Base-by-base conservation (phyloP, 2,888 invertebrate genomes). In the Tigriopus californicus region DNA sequence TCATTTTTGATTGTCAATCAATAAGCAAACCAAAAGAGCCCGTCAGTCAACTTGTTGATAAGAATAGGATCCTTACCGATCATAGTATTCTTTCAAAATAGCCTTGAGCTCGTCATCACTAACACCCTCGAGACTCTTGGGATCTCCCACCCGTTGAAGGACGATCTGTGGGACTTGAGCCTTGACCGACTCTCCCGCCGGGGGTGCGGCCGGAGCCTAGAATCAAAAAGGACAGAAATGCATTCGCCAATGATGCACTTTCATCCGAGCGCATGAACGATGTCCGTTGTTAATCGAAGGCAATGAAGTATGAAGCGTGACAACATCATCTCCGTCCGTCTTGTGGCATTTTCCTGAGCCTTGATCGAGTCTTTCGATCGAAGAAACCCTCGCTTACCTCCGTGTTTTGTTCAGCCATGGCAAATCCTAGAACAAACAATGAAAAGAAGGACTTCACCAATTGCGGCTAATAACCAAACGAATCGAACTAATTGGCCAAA, bases 81-180 rank as follows among this genome's bases (percentile, higher is more conserved):
- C 54, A 22, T 54, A 54, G 41, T 54, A 54, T 54, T 54, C 54
- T 18, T 54, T 40, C 33, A 54, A 18, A 12, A 54, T 15, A 18
- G 54, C 41, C 41, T 54, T 54, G 54, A 54, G 54, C 18, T 54
- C 40, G 18, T 54, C 54, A 22, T 4, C 11, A 10, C 40, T 41
- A 13, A 54, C 18, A n/a, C 41, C 54, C 15, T 54, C 54, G 11
- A 54, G 18, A 4, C 15, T 41, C 18, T 54, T 54, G n/a, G 54
- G 54, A 15, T 54, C 54, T 25, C 54, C 54, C 41, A 54, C n/a
- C 13, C 54, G 33, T 11, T 44, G 44, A 44, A 18, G 15, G 5
- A 44, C 44, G n/a, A 15, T 18, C 44, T n/a, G 44, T 18, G 44
- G 44, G 10, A 44, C 33, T 33, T 33, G 33, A 33, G 33, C 33